These are phyloP conservation scores for Capreolus pygargus DNA, from an alignment of 2,113 vertebrate species.

Conservation along the genomic window DNA sequence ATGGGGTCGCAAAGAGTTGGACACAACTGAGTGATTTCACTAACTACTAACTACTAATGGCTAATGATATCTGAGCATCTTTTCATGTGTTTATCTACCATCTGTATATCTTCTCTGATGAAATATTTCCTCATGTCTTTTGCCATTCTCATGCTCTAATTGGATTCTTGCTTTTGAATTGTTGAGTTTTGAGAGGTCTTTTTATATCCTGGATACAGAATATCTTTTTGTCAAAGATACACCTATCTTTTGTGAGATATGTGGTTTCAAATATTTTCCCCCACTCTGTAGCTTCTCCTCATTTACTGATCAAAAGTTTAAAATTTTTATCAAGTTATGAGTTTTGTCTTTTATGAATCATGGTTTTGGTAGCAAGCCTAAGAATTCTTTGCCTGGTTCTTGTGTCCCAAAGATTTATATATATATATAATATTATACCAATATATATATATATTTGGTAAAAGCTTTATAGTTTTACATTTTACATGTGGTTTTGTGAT, in stretches of 20 bases:
- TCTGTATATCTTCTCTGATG: background rate
- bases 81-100: background rate
- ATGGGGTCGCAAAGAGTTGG: accelerated
- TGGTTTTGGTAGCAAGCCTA: background rate
- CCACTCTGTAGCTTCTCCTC: background rate
- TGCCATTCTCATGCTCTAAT: background rate
- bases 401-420: background rate
- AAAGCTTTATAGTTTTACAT: background rate
- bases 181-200: background rate
- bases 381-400: background rate
- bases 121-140: background rate
- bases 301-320: background rate
- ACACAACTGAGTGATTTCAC: background rate
- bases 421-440: too few relatives aligned
- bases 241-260: background rate
- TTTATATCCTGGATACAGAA: background rate
- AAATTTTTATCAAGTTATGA: background rate
- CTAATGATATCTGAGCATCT: background rate
- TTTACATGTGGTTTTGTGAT: background rate
- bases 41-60: background rate
- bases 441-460: background rate
- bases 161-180: background rate
- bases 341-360: background rate
- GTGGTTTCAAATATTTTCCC: background rate
- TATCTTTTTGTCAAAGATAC: background rate